These are phyloP conservation scores for Neuroterus valhalla DNA, from an alignment of 1,140 invertebrate genomes.

Conservation along the genomic window DNA sequence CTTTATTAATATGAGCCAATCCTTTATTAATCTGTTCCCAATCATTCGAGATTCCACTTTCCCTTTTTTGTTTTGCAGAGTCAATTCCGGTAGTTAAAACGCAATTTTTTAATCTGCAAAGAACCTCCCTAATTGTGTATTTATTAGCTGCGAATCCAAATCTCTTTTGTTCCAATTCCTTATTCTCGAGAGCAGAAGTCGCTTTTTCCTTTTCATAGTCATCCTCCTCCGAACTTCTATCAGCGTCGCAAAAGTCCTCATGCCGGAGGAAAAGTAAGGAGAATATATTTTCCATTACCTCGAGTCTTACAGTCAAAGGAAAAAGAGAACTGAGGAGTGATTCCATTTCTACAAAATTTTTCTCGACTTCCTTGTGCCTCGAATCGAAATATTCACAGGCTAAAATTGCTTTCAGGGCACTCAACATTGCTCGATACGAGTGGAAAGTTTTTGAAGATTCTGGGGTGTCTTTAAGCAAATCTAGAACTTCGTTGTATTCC, in stretches of 20 bases:
- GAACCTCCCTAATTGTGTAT: constrained; percentile 57
- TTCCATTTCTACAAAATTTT: constrained; percentile 52
- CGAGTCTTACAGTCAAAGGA: constrained; percentile 55
- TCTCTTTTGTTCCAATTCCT: constrained; percentile 31
- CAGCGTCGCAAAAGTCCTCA: constrained; percentile 55
- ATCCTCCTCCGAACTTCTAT: constrained; percentile 52
- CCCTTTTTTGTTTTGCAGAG: constrained; percentile 42
- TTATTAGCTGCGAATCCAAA: constrained; percentile 65
- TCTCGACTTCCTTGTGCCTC: constrained; percentile 41
- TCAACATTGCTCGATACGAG: constrained; percentile 59
- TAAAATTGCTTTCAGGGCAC: constrained; percentile 60
- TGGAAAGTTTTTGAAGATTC: constrained; percentile 51
- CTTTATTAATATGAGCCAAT: constrained; percentile 46
- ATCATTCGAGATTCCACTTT: constrained; percentile 36
- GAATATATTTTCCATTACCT: constrained; percentile 65
- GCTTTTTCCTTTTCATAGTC: constrained; percentile 42
- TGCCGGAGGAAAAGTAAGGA: constrained; percentile 64
- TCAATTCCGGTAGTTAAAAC: constrained; percentile 43
- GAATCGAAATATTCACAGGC: constrained; percentile 54
- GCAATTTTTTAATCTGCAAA: constrained; percentile 56
- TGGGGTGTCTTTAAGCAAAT: constrained; percentile 49
- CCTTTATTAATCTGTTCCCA: constrained; percentile 47
- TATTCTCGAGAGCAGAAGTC: constrained; percentile 34
- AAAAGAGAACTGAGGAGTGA: constrained; percentile 50
- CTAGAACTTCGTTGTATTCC: constrained; percentile 49